Evolutionary conservation across 23 tunicate genomes (phyloP), one percentile per base, ranked within the genome.

Genomic region (Styela clava): DNA sequence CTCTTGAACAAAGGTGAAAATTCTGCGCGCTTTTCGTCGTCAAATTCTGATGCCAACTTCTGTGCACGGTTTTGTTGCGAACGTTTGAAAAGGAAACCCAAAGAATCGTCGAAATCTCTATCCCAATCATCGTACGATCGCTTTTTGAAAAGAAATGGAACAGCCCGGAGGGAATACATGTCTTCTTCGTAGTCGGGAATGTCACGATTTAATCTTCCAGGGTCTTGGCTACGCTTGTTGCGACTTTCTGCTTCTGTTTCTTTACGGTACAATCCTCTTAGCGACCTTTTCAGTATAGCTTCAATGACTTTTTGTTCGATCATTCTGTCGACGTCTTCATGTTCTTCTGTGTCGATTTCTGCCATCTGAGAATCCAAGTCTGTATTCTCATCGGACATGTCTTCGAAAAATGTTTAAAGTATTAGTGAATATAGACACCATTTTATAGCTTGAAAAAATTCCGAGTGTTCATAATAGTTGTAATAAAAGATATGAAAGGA

Each of bases 161-260:
- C 34, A 2, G 77, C 77, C 16, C 77, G 77, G 16, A 28, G 77
- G 24, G 77, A 34, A 32, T 71, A 71, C 71, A 28, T 44, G 56
- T 44, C 56, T 44, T 44, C 71, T 16, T 65, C 71, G 71, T 65
- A 65, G 31, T 28, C 31, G 71, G 71, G 71, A 65, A 26, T 65
- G 30, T 65, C 71, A 65, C 31, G 71, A 7, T 28, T 3, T 5
- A 16, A 5, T 25, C 71, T 65, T 65, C 16, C 31, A 7, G 9
- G 31, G 9, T 9, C 71, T 28, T 65, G 71, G 16, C 12, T 44
- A 5, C 12, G 56, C 12, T 44, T 7, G 56, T 44, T 44, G 7
- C 12, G 7, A 44, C 12, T 5, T 5, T 7, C 7, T 7, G 56
- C 56, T 44, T 7, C 7, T 5, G 7, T 44, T 44, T 12, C 12